Percentiles rank a stretch among this genome's conserved stretches.
phyloP scores from a whole-genome alignment of 30 jellyfish, hydroid and myxozoan species.

The Chironex yamaguchii region DNA sequence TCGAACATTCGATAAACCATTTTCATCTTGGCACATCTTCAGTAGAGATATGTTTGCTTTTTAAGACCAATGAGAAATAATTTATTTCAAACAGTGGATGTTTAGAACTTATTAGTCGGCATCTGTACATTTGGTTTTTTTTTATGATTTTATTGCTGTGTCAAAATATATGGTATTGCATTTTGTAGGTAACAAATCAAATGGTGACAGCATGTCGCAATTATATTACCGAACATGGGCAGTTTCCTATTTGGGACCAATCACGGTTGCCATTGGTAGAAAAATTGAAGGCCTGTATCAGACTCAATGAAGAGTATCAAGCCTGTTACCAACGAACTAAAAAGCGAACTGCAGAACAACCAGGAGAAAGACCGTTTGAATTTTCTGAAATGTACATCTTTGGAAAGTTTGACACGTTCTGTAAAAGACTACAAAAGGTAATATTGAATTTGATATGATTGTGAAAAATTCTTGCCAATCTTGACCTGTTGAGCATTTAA shows the following conservation, averaged over 20 bases:
- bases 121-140: no score
- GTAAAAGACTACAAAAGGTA: conserved; percentile 90
- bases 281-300: conserved; percentile 75
- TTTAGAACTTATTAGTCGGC: no score
- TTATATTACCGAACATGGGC: conserved; percentile 80
- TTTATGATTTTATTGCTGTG: no score
- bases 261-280: conserved; percentile 72
- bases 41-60: no score
- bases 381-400: conserved; percentile 98
- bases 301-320: conserved; percentile 85
- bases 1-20: no score
- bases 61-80: no score
- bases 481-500: no score
- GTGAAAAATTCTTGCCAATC: no score
- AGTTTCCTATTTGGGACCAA: conserved; percentile 87
- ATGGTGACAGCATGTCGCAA: conserved; percentile 97
- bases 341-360: conserved; percentile 71
- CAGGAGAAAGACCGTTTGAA: conserved; percentile 89
- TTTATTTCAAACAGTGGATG: no score
- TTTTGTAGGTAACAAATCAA: conserved; percentile 93
- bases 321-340: conserved; percentile 92
- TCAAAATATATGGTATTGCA: no score
- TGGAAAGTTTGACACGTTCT: conserved; percentile 95
- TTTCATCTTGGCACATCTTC: no score
- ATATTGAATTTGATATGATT: not conserved